These are phyloP conservation scores for Zosterops japonicus DNA, from an alignment of 2,113 vertebrate genomes.

Conservation along the genomic window DNA sequence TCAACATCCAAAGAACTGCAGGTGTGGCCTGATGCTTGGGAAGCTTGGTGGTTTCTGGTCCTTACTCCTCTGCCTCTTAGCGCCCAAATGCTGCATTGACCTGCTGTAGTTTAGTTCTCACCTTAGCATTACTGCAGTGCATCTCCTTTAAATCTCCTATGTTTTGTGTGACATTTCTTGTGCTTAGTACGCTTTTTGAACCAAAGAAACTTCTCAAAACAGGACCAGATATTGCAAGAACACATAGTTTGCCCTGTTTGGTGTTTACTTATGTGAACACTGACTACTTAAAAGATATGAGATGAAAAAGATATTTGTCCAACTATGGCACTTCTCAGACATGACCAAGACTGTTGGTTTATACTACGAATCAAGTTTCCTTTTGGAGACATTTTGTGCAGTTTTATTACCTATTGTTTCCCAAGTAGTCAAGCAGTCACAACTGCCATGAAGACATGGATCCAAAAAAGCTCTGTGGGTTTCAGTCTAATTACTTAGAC, in stretches of 20 bases:
- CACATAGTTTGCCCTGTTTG: fast-evolving
- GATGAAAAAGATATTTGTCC: background rate
- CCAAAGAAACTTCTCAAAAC: background rate
- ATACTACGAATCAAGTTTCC: background rate
- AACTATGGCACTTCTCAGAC: background rate
- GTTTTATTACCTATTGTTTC: constrained; percentile 41
- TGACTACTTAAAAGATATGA: background rate
- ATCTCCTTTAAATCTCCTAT: background rate
- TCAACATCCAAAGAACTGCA: background rate
- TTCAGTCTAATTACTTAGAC: background rate
- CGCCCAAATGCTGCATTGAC: background rate
- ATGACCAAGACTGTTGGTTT: background rate
- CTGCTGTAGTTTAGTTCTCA: background rate
- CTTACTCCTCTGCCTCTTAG: background rate
- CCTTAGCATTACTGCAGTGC: no score
- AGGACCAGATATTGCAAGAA: background rate
- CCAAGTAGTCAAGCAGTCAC: background rate
- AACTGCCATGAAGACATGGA: background rate
- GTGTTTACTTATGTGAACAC: background rate
- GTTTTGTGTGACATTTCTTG: background rate
- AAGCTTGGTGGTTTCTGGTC: background rate
- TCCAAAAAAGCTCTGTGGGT: background rate
- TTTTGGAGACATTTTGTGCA: background rate
- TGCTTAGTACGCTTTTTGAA: background rate
- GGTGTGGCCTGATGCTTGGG: background rate